Conservation (phyloP, 2,888 invertebrate species). For the Spodoptera picta region DNA sequence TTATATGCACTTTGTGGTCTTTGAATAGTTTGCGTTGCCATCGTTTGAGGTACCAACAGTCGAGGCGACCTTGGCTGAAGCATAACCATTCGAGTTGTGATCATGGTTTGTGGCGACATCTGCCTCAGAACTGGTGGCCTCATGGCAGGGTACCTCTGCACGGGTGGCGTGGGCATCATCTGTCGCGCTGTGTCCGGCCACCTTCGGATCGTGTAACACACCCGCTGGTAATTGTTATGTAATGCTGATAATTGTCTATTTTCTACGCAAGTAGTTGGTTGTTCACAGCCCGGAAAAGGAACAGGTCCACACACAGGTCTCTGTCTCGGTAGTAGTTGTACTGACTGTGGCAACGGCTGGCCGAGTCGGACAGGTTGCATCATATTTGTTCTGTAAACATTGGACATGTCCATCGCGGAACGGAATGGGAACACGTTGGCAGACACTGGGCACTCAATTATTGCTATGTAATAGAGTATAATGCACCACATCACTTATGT, state of each 20-base stretch:
- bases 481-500: conserved; percentile 42
- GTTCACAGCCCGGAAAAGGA: conserved; percentile 7
- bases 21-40: not conserved
- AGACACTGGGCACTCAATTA: conserved; percentile 27
- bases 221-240: conserved; percentile 3
- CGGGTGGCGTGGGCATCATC: not conserved
- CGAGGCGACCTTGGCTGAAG: not conserved
- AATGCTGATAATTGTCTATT: conserved; percentile 11
- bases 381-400: conserved; percentile 21
- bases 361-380: not conserved
- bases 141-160: conserved; percentile 2
- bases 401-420: conserved; percentile 21
- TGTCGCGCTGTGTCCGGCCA: not conserved
- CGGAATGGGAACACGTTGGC: conserved; percentile 12
- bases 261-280: conserved; percentile 21
- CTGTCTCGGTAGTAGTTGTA: not conserved
- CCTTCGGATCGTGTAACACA: conserved; percentile 23
- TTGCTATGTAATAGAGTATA: conserved; percentile 20
- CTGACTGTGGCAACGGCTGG: not conserved
- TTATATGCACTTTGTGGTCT: not conserved
- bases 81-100: not conserved
- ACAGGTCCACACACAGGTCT: conserved; percentile 10
- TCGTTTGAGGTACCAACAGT: conserved; percentile 5
- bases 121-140: not conserved
- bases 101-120: not conserved